These are phyloP conservation scores for Telmatochromis sp. DNA, from an alignment of 2,113 vertebrate species.

Conservation along the genomic window DNA sequence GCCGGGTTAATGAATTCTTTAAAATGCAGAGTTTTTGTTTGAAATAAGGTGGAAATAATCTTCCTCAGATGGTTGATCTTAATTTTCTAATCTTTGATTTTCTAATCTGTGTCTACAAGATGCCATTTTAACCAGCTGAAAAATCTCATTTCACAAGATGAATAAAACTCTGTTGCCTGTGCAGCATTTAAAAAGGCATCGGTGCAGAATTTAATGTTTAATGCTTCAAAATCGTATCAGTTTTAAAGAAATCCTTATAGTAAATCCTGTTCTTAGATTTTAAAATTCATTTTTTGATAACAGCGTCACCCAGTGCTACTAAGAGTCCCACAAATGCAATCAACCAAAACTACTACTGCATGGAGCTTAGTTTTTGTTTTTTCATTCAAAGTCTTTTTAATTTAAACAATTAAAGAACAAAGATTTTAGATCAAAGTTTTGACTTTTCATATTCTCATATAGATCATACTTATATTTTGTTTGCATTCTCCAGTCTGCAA, in stretches of 20 bases:
- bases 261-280: background rate
- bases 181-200: background rate
- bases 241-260: background rate
- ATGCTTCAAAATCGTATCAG: background rate
- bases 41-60: background rate
- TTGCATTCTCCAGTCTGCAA: background rate
- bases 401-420: background rate
- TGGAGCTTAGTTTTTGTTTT: background rate
- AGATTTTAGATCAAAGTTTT: background rate
- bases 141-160: background rate
- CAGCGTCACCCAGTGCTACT: background rate
- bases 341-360: background rate
- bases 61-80: background rate
- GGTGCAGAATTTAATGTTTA: background rate
- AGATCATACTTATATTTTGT: background rate
- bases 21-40: background rate
- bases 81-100: background rate
- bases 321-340: background rate
- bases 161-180: background rate
- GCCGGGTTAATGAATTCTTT: background rate
- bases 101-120: background rate
- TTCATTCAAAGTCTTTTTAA: background rate
- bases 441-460: background rate
- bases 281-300: background rate
- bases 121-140: background rate